Percentiles rank a stretch among this genome's conserved stretches.
Evolutionary conservation across 2,888 invertebrate species (phyloP).

Genomic region (Salticus scenicus): DNA sequence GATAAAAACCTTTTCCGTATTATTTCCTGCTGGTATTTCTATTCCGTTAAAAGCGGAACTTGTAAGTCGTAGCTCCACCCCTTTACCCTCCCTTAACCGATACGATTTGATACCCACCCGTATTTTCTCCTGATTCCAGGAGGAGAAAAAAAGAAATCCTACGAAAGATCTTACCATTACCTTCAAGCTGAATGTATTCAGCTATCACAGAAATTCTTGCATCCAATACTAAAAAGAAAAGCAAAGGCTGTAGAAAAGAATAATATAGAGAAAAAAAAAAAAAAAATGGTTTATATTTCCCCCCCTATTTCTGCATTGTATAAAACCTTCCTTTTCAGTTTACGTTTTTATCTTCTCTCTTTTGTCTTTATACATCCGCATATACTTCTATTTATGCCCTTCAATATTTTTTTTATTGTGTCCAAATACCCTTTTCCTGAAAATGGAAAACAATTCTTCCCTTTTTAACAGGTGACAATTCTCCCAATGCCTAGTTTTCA

Average conservation of each 20-base stretch:
- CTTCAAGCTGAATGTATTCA: constrained; percentile 22
- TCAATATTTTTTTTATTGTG: neutral
- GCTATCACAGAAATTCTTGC: constrained; percentile 7
- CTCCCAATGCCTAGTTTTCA: constrained; percentile 39
- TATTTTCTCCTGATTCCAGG: neutral
- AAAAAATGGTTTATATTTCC: constrained; percentile 3
- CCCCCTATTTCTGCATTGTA: neutral
- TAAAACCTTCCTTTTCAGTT: neutral
- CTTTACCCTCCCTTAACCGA: too few species aligned
- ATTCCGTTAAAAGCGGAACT: neutral
- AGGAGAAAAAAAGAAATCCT: too few species aligned
- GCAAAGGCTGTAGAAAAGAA: neutral
- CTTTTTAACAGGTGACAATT: constrained; percentile 56
- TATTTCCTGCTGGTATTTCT: neutral
- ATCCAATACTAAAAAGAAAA: neutral
- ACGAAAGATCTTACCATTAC: constrained; percentile 14
- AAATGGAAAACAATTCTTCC: constrained; percentile 45
- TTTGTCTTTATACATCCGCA: neutral
- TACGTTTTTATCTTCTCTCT: constrained; percentile 10
- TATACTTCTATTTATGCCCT: neutral
- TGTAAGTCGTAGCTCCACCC: neutral
- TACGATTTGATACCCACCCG: neutral
- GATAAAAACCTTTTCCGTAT: neutral
- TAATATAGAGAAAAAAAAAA: neutral
- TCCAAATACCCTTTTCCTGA: constrained; percentile 28